Percentiles rank a stretch among this genome's conserved stretches.
Conservation (phyloP, 2,888 invertebrate species). For the Sthenelais limicola region DNA sequence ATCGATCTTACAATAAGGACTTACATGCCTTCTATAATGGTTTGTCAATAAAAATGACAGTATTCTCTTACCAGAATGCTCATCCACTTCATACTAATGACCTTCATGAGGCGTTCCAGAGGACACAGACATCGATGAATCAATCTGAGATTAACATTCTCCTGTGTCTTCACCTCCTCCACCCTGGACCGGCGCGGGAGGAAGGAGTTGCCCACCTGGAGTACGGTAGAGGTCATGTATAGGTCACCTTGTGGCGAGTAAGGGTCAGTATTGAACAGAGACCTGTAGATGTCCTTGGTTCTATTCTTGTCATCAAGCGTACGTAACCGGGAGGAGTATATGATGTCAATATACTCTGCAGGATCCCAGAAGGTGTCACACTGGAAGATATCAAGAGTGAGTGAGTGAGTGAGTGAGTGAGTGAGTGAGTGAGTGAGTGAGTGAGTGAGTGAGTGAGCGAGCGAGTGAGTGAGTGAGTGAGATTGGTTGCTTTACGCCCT, state of each 20-base stretch:
- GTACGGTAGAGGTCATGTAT: conserved; percentile 53
- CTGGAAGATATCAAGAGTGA: background rate
- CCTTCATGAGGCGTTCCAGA: conserved; percentile 86
- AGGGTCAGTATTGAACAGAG: conserved; percentile 73
- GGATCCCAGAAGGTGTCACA: conserved; percentile 71
- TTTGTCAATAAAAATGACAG: too few species aligned
- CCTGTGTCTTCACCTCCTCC: conserved; percentile 7
- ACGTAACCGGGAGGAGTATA: conserved; percentile 91
- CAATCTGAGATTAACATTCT: conserved; percentile 53
- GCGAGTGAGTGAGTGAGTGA: too few species aligned
- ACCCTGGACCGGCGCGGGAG: conserved; percentile 49
- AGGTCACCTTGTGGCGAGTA: conserved; percentile 51
- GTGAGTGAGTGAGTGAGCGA: too few species aligned
- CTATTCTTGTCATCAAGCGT: conserved; percentile 79
- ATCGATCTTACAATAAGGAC: too few species aligned
- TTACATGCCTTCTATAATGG: too few species aligned
- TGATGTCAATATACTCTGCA: conserved; percentile 78
- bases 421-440: too few species aligned
- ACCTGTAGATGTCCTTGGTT: conserved; percentile 59
- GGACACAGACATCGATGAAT: conserved; percentile 73
- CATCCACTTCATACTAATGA: conserved; percentile 93
- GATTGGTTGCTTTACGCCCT: too few species aligned
- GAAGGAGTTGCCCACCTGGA: conserved; percentile 70
- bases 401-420: too few species aligned
- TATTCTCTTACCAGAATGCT: conserved; percentile 82